Evolutionary conservation across 2,888 invertebrate genomes (phyloP), one percentile per base, ranked within the genome.

Genomic region (Aleiodes testaceus): DNA sequence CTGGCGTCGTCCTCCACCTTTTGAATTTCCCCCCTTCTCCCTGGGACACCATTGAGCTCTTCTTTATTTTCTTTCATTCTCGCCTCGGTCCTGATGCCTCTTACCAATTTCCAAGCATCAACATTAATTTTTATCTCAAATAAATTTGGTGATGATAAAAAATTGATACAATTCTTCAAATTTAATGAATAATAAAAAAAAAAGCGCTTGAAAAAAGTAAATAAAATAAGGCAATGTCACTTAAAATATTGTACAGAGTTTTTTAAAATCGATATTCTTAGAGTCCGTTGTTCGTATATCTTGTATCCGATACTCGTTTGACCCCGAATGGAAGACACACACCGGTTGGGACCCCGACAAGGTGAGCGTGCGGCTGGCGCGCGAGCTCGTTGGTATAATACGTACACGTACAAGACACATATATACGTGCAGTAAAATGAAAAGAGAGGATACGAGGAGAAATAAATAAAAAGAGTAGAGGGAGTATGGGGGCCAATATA

Each of bases 1-100:
- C 82, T 81, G 36, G 79, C 79, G 76, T 36, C 78, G 78, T 77
- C 78, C 78, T 73, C 69, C 67, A 59, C 70, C 75, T 74, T 73
- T 69, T 76, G 72, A 72, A 75, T 45, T 22, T 74, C 74, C 75
- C 73, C 75, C 74, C 67, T 36, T 18, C 16, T 42, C 45, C 22
- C 30, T 44, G 52, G 67, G 59, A 9, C 45, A 36, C 59, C 50
- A 42, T 22, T 42, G 16, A 53, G 53, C 26, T 53, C 55, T 55
- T 50, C 44, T 63, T 44, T 18, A 49, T 49, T 68, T 61, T 47
- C 59, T 49, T 42, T 16, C 45, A n/a, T 30, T 49, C 55, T 49
- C 61, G n/a, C 18, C 14, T 20, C 26, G 22, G 42, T 14, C 30
- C 49, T 47, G 14, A 65, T 47, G 47, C 12, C 12, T 50, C 50